Conservation (phyloP, 2,888 invertebrate species). For the Agrilus cyanescens region DNA sequence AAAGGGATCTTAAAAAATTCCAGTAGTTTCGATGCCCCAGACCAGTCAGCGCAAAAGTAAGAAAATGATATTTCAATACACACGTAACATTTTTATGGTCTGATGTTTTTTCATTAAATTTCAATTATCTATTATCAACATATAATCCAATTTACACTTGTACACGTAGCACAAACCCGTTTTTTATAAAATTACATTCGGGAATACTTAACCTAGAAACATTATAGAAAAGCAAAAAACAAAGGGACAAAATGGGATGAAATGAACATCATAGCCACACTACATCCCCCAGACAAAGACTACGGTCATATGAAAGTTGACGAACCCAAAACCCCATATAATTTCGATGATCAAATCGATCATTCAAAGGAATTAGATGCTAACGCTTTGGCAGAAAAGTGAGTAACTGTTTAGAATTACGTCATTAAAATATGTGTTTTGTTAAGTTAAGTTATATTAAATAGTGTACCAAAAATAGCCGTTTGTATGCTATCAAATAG, state of each 20-base stretch:
- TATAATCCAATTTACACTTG: neutral
- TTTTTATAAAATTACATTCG: too few species aligned
- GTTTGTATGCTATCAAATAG: too few species aligned
- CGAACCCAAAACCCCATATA: constrained; percentile 94
- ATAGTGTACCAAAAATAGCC: too few species aligned
- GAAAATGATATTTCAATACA: constrained; percentile 1
- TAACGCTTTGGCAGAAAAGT: constrained; percentile 67
- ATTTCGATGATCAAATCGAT: constrained; percentile 42
- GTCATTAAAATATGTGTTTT: constrained; percentile 1
- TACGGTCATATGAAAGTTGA: constrained; percentile 99
- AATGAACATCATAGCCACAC: constrained; percentile 95
- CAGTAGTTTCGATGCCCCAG: constrained; percentile 60
- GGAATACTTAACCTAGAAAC: neutral
- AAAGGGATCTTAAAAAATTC: constrained; percentile 90
- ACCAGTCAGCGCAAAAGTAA: constrained; percentile 16
- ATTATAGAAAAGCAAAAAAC: constrained; percentile 21
- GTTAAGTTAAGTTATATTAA: too few species aligned
- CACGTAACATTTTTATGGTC: neutral
- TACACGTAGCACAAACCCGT: neutral
- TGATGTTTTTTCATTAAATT: neutral
- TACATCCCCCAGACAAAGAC: constrained; percentile 96
- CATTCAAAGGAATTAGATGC: constrained; percentile 49
- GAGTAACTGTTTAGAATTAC: constrained; percentile 15
- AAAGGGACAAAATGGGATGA: constrained; percentile 87
- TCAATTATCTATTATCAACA: neutral